phyloP scores from a whole-genome alignment of 2,888 invertebrate genomes.

The Lepidocyrtoides sp. region DNA sequence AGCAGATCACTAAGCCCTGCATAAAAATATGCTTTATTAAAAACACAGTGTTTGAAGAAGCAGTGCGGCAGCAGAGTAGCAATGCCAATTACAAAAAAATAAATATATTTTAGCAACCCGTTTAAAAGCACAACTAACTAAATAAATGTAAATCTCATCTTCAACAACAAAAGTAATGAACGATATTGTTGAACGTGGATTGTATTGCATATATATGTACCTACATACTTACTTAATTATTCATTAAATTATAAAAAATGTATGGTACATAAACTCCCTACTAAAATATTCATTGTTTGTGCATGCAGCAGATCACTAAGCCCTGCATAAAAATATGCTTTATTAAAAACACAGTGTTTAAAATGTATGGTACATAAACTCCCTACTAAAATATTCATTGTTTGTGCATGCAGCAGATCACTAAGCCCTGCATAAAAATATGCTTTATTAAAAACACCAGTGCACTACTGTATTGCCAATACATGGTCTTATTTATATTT shows the following conservation, averaged over 20 bases:
- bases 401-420: not conserved
- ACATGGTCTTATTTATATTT: not conserved
- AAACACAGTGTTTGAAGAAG: constrained; percentile 6
- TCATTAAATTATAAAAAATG: not conserved
- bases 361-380: too few species aligned
- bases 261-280: too few species aligned
- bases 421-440: not conserved
- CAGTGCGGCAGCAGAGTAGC: constrained; percentile 14
- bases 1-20: too few species aligned
- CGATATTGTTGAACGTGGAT: too few species aligned
- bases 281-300: not conserved
- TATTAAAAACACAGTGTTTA: not conserved
- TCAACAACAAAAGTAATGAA: not conserved
- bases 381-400: not conserved
- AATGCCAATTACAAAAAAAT: constrained; percentile 6
- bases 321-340: not conserved
- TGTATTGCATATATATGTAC: not conserved
- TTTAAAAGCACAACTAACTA: not conserved
- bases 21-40: not conserved
- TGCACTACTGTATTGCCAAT: not conserved
- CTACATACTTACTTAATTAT: not conserved
- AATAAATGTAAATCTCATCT: not conserved
- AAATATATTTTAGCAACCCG: not conserved
- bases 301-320: too few species aligned
- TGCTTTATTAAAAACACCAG: not conserved